Evolutionary conservation across 2,113 vertebrate species (phyloP).

Genomic region (Puma concolor): DNA sequence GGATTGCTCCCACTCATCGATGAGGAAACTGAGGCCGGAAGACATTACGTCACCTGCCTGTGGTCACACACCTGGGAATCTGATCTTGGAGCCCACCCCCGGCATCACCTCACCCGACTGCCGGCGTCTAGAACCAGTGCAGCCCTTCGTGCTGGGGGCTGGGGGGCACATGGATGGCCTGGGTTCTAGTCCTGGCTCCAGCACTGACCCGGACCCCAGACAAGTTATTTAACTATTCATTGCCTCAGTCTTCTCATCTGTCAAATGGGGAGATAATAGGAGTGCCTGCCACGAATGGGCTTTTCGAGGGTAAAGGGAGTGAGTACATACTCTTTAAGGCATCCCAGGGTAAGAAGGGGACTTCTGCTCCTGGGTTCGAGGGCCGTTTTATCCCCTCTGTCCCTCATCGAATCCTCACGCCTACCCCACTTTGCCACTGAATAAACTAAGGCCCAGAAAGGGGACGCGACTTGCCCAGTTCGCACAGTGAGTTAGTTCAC

Average conservation of each 20-base stretch:
- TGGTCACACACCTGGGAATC: background rate
- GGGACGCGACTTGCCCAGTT: background rate
- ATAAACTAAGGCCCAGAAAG: background rate
- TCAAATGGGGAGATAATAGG: background rate
- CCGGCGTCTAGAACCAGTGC: fast-evolving
- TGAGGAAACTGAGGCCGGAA: background rate
- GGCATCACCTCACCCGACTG: background rate
- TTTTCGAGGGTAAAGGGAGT: background rate
- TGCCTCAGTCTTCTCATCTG: background rate
- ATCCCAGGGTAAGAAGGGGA: background rate
- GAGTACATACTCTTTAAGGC: background rate
- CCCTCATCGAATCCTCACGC: background rate
- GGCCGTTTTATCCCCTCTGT: no score
- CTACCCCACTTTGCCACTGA: background rate
- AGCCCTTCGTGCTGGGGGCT: fast-evolving
- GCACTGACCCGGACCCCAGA: background rate
- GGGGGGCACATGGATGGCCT: fast-evolving
- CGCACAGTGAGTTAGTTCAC: background rate
- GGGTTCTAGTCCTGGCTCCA: background rate
- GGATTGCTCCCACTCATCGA: background rate
- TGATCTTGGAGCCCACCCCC: background rate
- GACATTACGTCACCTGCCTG: no score
- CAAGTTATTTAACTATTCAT: background rate
- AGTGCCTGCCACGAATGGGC: background rate
- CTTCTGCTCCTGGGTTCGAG: fast-evolving